These are phyloP conservation scores for Arnoldichthys spilopterus DNA, from an alignment of 2,797 vertebrate genomes.

Conservation along the genomic window DNA sequence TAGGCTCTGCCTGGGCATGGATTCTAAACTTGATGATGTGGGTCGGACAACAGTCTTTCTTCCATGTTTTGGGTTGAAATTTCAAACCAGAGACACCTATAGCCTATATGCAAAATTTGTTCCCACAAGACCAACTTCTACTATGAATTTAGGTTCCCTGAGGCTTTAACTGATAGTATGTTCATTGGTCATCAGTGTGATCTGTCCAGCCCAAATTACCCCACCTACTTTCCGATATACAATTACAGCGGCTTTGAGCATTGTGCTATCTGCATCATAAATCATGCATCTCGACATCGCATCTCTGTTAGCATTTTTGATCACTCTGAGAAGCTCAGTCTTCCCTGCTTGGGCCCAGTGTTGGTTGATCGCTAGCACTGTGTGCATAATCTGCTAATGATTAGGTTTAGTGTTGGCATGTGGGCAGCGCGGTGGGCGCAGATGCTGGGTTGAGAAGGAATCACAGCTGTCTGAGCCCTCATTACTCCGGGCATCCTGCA, in stretches of 20 bases:
- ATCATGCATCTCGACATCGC: not conserved
- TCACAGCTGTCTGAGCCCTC: constrained; percentile 47
- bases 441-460: constrained; percentile 41
- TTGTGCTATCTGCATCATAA: not conserved
- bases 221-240: not conserved
- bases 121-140: not conserved
- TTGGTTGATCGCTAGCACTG: constrained; percentile 20
- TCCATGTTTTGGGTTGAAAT: no score
- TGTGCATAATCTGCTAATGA: constrained; percentile 55
- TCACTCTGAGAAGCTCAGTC: constrained; percentile 17
- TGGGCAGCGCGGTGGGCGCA: constrained; percentile 46
- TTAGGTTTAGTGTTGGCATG: constrained; percentile 47
- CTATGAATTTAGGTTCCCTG: not conserved
- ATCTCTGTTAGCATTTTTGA: constrained; percentile 25
- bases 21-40: no score
- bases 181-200: not conserved
- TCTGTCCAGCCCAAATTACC: no score
- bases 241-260: not conserved
- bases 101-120: not conserved
- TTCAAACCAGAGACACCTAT: not conserved
- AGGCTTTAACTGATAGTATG: not conserved
- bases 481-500: constrained; percentile 45
- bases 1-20: no score
- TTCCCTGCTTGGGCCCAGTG: not conserved
- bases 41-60: no score